phyloP scores from a whole-genome alignment of 2,797 vertebrate genomes.

The Erithacus rubecula region DNA sequence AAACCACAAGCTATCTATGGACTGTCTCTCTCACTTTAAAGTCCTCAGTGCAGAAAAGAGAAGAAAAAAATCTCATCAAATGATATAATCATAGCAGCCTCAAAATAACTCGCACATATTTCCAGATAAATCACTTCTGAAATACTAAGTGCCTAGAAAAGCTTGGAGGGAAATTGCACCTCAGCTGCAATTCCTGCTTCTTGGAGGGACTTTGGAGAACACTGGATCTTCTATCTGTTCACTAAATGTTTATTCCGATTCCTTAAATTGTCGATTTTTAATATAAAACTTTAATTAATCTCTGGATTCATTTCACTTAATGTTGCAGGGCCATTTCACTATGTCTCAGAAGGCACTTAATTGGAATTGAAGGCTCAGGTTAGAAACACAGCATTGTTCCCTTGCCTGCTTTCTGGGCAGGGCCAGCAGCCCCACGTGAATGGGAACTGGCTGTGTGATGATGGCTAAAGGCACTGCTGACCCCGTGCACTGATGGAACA shows the following conservation, averaged over 20 bases:
- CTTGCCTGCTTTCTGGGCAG: neutral
- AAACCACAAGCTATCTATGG: constrained; percentile 61
- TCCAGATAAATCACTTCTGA: constrained; percentile 65
- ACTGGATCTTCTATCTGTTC: neutral
- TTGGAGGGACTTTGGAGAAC: constrained; percentile 16
- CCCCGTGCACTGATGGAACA: neutral
- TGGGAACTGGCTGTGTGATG: neutral
- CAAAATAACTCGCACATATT: constrained; percentile 65
- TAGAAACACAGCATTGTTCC: constrained; percentile 16
- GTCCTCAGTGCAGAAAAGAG: constrained; percentile 32
- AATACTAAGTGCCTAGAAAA: constrained; percentile 50
- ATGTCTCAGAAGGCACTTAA: constrained; percentile 21
- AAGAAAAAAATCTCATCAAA: constrained; percentile 62
- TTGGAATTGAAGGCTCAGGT: constrained; percentile 20
- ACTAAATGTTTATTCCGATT: constrained; percentile 4
- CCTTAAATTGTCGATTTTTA: constrained; percentile 15
- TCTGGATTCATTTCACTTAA: constrained; percentile 36
- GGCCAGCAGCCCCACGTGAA: neutral
- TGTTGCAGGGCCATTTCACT: neutral
- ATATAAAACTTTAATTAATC: constrained; percentile 57
- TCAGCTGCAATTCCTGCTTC: constrained; percentile 12
- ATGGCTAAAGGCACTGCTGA: neutral
- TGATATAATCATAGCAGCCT: constrained; percentile 68
- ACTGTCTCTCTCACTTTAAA: constrained; percentile 58
- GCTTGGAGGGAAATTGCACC: constrained; percentile 35